Base-by-base conservation (phyloP, 1,140 invertebrate species). In the Trichogramma pretiosum region DNA sequence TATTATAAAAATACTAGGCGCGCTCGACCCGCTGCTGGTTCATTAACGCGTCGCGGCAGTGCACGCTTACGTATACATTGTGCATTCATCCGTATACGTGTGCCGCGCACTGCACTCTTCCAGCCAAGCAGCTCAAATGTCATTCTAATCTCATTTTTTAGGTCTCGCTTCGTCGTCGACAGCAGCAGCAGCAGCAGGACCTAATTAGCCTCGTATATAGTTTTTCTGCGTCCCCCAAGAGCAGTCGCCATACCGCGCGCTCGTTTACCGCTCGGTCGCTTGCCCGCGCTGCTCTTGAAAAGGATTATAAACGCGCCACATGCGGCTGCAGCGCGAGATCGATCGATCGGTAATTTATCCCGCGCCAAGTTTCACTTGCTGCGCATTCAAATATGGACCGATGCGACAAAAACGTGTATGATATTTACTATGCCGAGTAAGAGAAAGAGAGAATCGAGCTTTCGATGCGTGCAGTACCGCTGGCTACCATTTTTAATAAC, bases 401-500 rank as follows among this genome's bases (percentile, higher is more conserved):
- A 17, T n/a, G n/a, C n/a, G n/a, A n/a, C n/a, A n/a, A n/a, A n/a
- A n/a, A n/a, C n/a, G n/a, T n/a, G n/a, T n/a, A n/a, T n/a, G n/a
- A n/a, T n/a, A n/a, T n/a, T n/a, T n/a, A n/a, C n/a, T n/a, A n/a
- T n/a, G n/a, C n/a, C n/a, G n/a, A n/a, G n/a, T n/a, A n/a, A n/a
- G n/a, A n/a, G n/a, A n/a, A n/a, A n/a, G n/a, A n/a, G n/a, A n/a
- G n/a, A n/a, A n/a, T n/a, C n/a, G n/a, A n/a, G n/a, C n/a, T n/a
- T n/a, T n/a, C n/a, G n/a, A 26, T 39, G 35, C 26, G 21, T 36
- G 33, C 45, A 41, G 46, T 44, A 24, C n/a, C 46, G 37, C 47
- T 18, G 48, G 44, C 49, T 55, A 62, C 64, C 63, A 69, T 68
- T 61, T 66, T 69, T 69, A 67, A 69, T 68, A 68, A 68, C 57